Conservation (phyloP, 2,113 vertebrate species). For the Pseudonaja textilis region DNA sequence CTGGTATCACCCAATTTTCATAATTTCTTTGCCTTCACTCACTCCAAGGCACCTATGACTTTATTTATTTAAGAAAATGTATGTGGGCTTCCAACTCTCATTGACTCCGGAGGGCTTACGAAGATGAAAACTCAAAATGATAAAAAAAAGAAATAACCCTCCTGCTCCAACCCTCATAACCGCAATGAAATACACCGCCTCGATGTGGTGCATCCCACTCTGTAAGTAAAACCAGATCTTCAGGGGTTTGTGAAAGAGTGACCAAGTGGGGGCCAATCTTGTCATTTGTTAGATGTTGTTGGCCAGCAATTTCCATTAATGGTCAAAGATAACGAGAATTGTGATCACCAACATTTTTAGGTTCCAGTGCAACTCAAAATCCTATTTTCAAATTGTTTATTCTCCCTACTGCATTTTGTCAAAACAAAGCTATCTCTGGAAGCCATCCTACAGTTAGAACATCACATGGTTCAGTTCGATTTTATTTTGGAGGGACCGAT, state of each 20-base stretch:
- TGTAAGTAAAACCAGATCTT: neutral
- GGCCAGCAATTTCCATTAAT: neutral
- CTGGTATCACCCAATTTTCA: neutral
- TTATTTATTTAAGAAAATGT: too few relatives aligned
- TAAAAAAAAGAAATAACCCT: neutral
- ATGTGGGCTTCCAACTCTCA: too few relatives aligned
- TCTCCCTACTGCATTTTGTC: neutral
- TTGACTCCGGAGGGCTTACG: too few relatives aligned
- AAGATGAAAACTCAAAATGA: neutral
- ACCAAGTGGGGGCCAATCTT: neutral
- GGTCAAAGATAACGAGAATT: neutral
- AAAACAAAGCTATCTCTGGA: neutral
- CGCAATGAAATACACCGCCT: neutral
- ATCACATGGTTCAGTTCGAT: neutral
- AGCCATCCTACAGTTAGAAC: too few relatives aligned
- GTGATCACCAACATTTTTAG: neutral
- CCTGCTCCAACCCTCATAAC: neutral
- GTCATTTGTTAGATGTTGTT: neutral
- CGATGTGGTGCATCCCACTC: neutral
- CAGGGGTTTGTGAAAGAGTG: neutral
- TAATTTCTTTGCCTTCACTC: neutral
- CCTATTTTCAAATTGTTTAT: neutral
- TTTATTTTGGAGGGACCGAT: neutral
- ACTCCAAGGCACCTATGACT: neutral
- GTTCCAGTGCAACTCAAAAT: neutral